Percentiles rank a stretch among this genome's conserved stretches.
Conservation (phyloP, 2,113 vertebrate genomes). For the Odontophorus gujanensis region DNA sequence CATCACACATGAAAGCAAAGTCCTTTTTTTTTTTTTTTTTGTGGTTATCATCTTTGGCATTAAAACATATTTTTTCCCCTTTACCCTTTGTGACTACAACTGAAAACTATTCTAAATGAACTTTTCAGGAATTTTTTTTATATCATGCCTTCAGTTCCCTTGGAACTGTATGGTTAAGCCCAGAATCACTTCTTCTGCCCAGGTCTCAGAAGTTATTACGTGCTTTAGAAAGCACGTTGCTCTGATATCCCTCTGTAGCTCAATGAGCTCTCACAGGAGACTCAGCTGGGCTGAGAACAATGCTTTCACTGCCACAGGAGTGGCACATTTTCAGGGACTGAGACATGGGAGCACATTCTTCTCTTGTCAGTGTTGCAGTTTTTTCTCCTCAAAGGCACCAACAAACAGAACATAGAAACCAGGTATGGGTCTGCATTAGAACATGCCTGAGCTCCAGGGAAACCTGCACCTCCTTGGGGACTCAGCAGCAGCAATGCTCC, state of each 20-base stretch:
- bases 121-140: slow-evolving; percentile 20
- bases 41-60: not conserved
- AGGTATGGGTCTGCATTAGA: not conserved
- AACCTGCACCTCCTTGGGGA: not conserved
- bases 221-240: not conserved
- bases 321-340: not conserved
- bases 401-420: not conserved
- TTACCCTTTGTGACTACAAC: not conserved
- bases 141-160: not conserved
- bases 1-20: not conserved
- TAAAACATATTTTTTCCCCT: not conserved
- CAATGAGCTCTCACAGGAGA: not conserved
- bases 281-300: not conserved
- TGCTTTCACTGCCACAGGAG: not conserved
- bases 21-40: not conserved
- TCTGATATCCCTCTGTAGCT: not conserved
- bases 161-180: not conserved
- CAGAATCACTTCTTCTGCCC: not conserved
- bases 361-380: not conserved
- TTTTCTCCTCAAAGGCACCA: not conserved
- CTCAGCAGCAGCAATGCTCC: not conserved
- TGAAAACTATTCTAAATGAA: not conserved
- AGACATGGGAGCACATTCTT: not conserved
- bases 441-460: not conserved
- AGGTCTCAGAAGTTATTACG: not conserved